phyloP scores from a whole-genome alignment of 2,113 vertebrate species.

The Notechis scutatus region DNA sequence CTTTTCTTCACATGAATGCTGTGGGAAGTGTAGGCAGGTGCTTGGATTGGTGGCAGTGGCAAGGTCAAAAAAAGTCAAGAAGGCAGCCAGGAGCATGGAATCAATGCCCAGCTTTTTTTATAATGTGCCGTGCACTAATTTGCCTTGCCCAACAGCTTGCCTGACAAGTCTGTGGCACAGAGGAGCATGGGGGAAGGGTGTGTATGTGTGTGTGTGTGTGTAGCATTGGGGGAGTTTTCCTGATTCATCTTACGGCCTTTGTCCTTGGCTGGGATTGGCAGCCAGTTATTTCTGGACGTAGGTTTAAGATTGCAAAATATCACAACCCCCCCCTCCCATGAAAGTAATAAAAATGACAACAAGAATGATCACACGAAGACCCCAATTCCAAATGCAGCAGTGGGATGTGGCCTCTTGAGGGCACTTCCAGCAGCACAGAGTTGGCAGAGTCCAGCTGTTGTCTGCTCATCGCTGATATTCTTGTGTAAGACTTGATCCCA shows the following conservation, averaged over 20 bases:
- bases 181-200: background rate
- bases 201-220: no score
- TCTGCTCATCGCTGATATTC: background rate
- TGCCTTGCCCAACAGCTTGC: background rate
- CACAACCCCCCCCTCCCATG: background rate
- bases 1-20: background rate
- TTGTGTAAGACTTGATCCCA: background rate
- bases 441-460: background rate
- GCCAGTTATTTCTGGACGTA: background rate
- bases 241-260: background rate
- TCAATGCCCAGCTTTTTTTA: background rate
- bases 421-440: background rate
- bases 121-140: background rate
- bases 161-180: background rate
- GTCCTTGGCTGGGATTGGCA: background rate
- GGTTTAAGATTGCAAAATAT: background rate
- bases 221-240: background rate
- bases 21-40: background rate
- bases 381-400: background rate
- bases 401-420: background rate
- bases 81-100: background rate
- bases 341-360: background rate
- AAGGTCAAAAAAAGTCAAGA: background rate
- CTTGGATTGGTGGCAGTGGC: background rate
- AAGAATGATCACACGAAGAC: background rate